Conservation (phyloP, 2,797 vertebrate species). For the Thamnophis elegans region DNA sequence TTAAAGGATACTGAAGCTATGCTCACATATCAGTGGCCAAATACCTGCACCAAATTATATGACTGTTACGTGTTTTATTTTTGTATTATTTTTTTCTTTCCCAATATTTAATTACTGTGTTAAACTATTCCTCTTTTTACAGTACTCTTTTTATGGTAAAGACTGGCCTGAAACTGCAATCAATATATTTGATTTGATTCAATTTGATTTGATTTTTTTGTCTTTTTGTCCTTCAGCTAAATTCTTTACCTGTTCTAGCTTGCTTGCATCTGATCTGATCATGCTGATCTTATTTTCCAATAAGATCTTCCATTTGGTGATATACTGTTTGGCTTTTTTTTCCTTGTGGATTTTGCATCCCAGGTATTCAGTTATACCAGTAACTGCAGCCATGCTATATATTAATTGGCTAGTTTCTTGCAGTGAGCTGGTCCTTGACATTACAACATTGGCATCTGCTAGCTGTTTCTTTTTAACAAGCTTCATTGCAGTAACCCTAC, state of each 20-base stretch:
- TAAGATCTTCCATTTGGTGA: not conserved
- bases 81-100: no score
- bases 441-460: not conserved
- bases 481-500: not conserved
- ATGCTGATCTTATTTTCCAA: not conserved
- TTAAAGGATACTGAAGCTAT: no score
- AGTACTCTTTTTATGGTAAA: no score
- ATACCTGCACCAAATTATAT: no score
- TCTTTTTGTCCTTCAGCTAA: not conserved
- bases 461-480: not conserved
- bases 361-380: not conserved
- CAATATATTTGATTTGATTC: no score
- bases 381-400: no score
- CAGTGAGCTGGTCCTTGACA: not conserved
- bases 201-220: no score
- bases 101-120: no score
- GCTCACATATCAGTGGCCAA: no score
- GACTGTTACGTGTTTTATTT: no score
- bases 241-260: not conserved
- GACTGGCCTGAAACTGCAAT: no score
- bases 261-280: not conserved
- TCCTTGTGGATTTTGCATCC: not conserved
- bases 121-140: no score
- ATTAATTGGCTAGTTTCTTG: not conserved
- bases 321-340: not conserved